phyloP scores from a whole-genome alignment of 2,113 vertebrate species.

The Loxodonta africana region DNA sequence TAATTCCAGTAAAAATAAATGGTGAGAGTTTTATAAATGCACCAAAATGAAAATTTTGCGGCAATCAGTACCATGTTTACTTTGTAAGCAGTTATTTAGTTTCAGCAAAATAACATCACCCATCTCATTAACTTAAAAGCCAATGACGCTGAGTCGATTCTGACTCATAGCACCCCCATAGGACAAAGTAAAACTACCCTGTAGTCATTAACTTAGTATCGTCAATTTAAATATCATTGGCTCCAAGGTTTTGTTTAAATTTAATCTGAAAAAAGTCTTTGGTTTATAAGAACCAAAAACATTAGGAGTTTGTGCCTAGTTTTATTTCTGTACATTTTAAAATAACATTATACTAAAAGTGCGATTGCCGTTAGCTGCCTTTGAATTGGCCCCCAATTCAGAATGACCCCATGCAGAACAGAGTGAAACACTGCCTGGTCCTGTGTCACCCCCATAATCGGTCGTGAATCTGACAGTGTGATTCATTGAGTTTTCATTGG shows the following conservation, averaged over 20 bases:
- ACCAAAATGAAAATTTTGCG: conserved; percentile 36
- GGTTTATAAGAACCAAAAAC: conserved; percentile 45
- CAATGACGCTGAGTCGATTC: not conserved
- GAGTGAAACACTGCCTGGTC: not conserved
- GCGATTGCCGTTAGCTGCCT: not conserved
- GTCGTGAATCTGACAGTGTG: not conserved
- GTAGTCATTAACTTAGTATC: not conserved
- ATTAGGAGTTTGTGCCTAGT: conserved; percentile 17
- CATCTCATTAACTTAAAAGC: conserved; percentile 72
- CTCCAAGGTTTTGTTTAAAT: conserved; percentile 24
- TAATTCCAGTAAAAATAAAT: conserved; percentile 48
- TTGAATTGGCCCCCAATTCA: not conserved
- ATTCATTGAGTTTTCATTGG: not conserved
- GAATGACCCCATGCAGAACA: not conserved
- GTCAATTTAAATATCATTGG: not conserved
- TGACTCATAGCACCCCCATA: not conserved
- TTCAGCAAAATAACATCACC: conserved; percentile 56
- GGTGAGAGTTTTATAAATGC: conserved; percentile 34
- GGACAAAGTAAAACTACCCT: no score
- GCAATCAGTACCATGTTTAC: conserved; percentile 15
- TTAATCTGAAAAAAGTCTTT: conserved; percentile 50
- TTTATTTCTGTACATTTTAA: conserved; percentile 43
- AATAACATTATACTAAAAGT: conserved; percentile 15
- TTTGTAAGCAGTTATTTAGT: conserved; percentile 13
- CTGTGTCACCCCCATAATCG: no score